Base-by-base conservation (phyloP, 2,113 vertebrate genomes). In the Lampris incognitus region DNA sequence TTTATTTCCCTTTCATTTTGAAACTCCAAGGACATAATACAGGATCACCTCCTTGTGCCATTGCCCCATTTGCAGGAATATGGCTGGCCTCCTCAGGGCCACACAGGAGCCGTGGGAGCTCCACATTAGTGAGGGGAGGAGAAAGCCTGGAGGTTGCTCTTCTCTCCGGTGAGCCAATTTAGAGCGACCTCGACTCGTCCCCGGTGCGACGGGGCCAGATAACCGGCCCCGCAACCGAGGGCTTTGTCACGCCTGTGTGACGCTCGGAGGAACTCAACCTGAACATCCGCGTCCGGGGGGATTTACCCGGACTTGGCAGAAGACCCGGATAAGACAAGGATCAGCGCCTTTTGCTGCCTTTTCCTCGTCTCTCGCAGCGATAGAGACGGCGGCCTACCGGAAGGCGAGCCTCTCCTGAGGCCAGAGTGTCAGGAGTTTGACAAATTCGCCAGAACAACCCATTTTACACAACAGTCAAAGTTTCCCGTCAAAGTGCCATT, bases 181-280 rank as follows among this genome's bases (percentile, higher is more conserved):
- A 91, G 76, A 70, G 42, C 57, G 74, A 91, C 86, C 89, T 83
- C 81, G 36, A 10, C 64, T 66, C 58, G 71, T 84, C 85, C 79
- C 79, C 64, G 41, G 87, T 55, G 80, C 78, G 49, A 61, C 67
- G 44, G 79, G 82, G 82, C 86, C 85, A 85, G 87, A 88, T 86
- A 89, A 83, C 83, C 81, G 87, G 91, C 89, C 81, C 82, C 83
- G 82, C 85, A 85, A 91, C 86, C 72, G 76, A 11, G 60, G 71
- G 88, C 88, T 93, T 93, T 89, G 88, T 92, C 84, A 91, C 81
- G 84, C 78, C 69, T 72, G 67, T 68, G 67, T 82, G 85, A 80
- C 62, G 62, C 38, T 69, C 6, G 39, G 55, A 81, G 72, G 79
- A 66, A 76, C 69, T 80, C 84, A 88, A 91, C 87, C 90, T 74